A percentile compares a stretch with the other conserved stretches of the same genome.
Evolutionary conservation across 2,113 vertebrate genomes (phyloP).

Genomic region (Elephas maximus): DNA sequence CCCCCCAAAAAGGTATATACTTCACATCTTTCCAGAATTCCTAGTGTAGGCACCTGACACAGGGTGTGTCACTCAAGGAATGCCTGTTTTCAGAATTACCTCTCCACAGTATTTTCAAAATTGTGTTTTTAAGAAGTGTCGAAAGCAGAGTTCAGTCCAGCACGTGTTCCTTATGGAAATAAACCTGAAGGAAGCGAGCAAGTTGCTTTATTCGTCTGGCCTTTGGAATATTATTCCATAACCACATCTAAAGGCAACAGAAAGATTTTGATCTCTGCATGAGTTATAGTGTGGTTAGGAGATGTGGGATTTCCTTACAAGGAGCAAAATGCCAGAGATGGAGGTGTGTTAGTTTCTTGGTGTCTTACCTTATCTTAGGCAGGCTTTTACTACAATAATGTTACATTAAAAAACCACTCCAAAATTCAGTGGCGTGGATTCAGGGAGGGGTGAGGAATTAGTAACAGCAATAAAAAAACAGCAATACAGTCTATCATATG

Average conservation of each 20-base stretch:
- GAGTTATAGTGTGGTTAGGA: background rate
- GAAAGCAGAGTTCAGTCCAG: background rate
- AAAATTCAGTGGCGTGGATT: background rate
- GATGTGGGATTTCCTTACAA: background rate
- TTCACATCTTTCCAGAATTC: background rate
- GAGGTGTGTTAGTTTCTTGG: background rate
- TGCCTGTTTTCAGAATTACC: background rate
- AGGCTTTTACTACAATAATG: background rate
- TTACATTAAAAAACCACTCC: background rate
- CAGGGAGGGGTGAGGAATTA: background rate
- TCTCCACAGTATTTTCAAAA: background rate
- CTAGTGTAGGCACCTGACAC: accelerated
- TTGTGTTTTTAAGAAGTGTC: background rate
- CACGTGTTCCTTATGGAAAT: background rate
- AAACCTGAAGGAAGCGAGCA: background rate
- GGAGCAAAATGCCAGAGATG: background rate
- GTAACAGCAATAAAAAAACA: background rate
- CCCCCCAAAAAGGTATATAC: constrained; percentile 91
- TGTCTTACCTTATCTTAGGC: background rate
- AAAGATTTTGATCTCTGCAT: background rate
- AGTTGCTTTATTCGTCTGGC: background rate
- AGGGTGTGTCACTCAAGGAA: accelerated
- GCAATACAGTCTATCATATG: background rate
- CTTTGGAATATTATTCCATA: background rate
- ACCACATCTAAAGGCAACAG: background rate